phyloP scores from a whole-genome alignment of 2,797 vertebrate species.

The Urocyon cinereoargenteus region DNA sequence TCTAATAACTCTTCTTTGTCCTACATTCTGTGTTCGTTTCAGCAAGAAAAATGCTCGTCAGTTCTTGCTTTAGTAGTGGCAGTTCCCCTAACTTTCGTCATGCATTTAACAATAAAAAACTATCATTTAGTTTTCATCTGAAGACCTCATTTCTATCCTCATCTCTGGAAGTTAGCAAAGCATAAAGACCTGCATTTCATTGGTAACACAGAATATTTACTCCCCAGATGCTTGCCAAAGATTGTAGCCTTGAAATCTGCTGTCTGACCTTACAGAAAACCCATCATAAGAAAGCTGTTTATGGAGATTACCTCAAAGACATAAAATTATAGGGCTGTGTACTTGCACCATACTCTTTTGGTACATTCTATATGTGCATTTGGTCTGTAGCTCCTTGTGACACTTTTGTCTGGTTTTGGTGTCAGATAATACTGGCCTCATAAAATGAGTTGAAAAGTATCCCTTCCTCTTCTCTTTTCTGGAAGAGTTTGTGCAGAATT shows the following conservation, averaged over 20 bases:
- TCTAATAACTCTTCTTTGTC: not conserved
- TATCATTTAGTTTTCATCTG: not conserved
- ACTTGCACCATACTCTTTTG: not conserved
- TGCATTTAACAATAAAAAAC: slow-evolving; percentile 35
- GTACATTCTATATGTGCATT: not conserved
- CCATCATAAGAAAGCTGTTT: slow-evolving; percentile 43
- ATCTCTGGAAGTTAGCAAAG: slow-evolving; percentile 15
- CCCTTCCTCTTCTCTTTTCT: not conserved
- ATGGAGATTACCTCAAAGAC: not conserved
- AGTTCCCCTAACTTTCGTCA: not conserved
- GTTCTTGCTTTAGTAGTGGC: not conserved
- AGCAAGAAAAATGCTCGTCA: not conserved
- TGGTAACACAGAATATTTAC: slow-evolving; percentile 14
- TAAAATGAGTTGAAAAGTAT: not conserved
- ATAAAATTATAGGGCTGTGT: not conserved
- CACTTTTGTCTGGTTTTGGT: slow-evolving; percentile 37
- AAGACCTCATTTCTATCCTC: not conserved
- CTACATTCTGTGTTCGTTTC: slow-evolving; percentile 19
- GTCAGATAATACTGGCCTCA: not conserved
- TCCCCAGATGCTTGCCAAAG: slow-evolving; percentile 1
- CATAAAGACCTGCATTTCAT: not conserved
- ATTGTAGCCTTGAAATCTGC: slow-evolving; percentile 43
- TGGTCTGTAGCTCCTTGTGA: not conserved
- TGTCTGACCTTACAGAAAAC: not conserved
- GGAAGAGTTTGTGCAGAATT: slow-evolving; percentile 29